These are phyloP conservation scores for Acleris laterana DNA, from an alignment of 2,888 invertebrate genomes.

Conservation along the genomic window DNA sequence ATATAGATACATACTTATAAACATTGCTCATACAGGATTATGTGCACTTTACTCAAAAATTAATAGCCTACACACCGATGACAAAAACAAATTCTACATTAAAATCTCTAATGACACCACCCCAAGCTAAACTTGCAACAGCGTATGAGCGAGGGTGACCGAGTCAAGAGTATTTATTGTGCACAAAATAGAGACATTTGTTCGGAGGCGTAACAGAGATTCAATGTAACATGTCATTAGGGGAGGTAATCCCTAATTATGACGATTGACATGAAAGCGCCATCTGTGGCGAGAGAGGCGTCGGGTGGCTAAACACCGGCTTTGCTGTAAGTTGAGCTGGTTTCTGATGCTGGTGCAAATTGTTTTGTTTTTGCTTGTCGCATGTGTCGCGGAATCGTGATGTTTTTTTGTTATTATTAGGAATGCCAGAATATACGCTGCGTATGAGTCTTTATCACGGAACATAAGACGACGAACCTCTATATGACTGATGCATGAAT, in stretches of 20 bases:
- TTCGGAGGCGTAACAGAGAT: slow-evolving; percentile 77
- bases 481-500: too few species aligned
- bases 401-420: neutral
- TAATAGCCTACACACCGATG: too few species aligned
- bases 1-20: too few species aligned
- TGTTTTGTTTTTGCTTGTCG: neutral
- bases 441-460: too few species aligned
- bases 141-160: slow-evolving; percentile 1
- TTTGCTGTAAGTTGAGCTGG: slow-evolving; percentile 50
- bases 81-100: too few species aligned
- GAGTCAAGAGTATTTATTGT: slow-evolving; percentile 71
- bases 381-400: neutral
- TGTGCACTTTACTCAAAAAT: too few species aligned
- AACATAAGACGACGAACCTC: too few species aligned
- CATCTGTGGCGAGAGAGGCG: slow-evolving; percentile 80
- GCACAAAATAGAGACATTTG: slow-evolving; percentile 67
- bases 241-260: slow-evolving; percentile 82
- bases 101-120: slow-evolving; percentile 4
- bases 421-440: neutral
- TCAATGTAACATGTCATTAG: slow-evolving; percentile 82
- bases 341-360: neutral
- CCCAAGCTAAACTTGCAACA: neutral
- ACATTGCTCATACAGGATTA: too few species aligned
- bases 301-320: slow-evolving; percentile 63
- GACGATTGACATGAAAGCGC: slow-evolving; percentile 83